These are phyloP conservation scores for Cataglyphis livida DNA, from an alignment of 2,888 invertebrate genomes.

Conservation along the genomic window DNA sequence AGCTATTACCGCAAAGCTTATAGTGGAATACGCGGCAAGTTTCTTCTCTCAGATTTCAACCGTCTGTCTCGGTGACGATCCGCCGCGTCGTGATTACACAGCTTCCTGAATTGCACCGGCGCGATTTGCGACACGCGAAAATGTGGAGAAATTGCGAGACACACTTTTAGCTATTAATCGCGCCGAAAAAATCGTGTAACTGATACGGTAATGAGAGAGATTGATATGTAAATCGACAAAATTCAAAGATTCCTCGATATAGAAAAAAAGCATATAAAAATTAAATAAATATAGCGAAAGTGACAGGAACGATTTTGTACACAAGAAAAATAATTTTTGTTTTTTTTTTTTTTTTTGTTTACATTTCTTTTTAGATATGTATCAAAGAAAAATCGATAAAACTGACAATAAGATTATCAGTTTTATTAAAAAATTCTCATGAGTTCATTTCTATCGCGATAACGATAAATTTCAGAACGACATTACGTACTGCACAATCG, in stretches of 20 bases:
- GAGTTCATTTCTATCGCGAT: not conserved
- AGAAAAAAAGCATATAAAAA: not conserved
- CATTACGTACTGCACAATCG: not conserved
- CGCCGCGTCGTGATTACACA: slow-evolving; percentile 3
- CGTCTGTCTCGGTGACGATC: slow-evolving; percentile 31
- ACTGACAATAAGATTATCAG: not conserved
- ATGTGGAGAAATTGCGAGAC: not conserved
- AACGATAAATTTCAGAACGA: not conserved
- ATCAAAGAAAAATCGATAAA: not conserved
- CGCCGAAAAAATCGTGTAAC: not conserved
- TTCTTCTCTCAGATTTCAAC: slow-evolving; percentile 18
- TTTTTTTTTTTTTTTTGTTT: not conserved
- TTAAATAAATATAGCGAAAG: not conserved
- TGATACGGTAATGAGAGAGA: not conserved
- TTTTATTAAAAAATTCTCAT: not conserved
- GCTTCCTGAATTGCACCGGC: not conserved
- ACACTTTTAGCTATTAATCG: not conserved
- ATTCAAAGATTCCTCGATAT: not conserved
- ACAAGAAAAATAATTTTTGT: not conserved
- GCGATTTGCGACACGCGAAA: slow-evolving; percentile 19
- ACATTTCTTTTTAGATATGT: not conserved
- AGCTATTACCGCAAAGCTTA: slow-evolving; percentile 38
- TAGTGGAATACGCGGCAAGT: slow-evolving; percentile 16
- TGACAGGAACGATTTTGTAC: not conserved
- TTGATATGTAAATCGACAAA: not conserved